Evolutionary conservation across 2,888 invertebrate genomes (phyloP), one percentile per base, ranked within the genome.

Genomic region (Tinea trinotella): DNA sequence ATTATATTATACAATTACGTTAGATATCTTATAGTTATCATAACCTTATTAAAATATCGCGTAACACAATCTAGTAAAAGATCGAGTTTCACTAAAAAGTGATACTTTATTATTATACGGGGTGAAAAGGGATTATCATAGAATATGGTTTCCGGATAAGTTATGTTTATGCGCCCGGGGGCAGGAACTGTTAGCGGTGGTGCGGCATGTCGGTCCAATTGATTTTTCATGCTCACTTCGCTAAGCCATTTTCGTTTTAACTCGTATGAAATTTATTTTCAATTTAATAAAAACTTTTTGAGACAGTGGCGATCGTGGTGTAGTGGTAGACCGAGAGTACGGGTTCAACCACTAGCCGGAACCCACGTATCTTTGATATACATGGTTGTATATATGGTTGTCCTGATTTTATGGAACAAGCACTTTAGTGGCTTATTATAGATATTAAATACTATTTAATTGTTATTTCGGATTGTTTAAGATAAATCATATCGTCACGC

Each of bases 191-290:
- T 17, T 17, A 17, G 15, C 15, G 40, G 40, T 40, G 17, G 18
- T 19, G 19, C 19, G 18, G 46, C 10, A 7, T 40, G 40, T 40
- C 46, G 46, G 19, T 15, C 46, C 22, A 20, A 54, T 54, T 54
- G 54, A 54, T 54, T 46, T 54, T 54, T 54, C 48, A 46, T 46
- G 48, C 48, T 40, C 44, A 30, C 53, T 24, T 44, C 19, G 19
- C 46, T 46, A 46, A 46, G 19, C 46, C 40, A 40, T 40, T 40
- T 40, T 40, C 13, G 13, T 13, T 40, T n/a, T 13, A 40, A 40
- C 40, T 7, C 13, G 13, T n/a, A 35, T 6, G 2, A 40, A 3
- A 40, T 40, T 40, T 15, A 12, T 40, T 40, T 35, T n/a, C 3
- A 35, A 9, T 7, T 24, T 24, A 7, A 12, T 35, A 35, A 7